Conservation (phyloP, 2,888 invertebrate genomes). For the Pristionchus exspectatus region DNA sequence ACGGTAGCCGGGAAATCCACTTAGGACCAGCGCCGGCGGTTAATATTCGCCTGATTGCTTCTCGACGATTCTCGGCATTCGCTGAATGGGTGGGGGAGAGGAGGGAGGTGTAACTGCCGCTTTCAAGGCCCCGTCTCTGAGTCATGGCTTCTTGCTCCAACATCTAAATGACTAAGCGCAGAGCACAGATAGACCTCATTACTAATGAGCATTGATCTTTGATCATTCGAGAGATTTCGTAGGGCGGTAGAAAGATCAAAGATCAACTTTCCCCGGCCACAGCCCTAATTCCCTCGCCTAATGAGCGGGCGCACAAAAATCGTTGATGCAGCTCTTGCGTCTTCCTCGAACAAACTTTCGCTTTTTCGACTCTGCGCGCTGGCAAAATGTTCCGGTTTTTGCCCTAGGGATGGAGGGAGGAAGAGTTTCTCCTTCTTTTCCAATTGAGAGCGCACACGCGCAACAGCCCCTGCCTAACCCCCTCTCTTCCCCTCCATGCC, state of each 20-base stretch:
- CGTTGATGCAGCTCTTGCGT: conserved; percentile 35
- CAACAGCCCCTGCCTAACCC: not conserved
- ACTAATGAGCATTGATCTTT: not conserved
- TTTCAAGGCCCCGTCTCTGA: not conserved
- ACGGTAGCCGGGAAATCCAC: conserved; percentile 32
- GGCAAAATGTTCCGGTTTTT: conserved; percentile 47
- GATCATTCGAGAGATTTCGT: not conserved
- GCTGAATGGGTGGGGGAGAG: not conserved
- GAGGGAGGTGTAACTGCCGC: not conserved
- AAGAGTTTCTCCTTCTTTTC: conserved; percentile 8
- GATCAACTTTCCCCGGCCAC: not conserved
- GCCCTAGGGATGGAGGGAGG: conserved; percentile 5
- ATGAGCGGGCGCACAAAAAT: not conserved
- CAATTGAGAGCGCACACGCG: conserved; percentile 11
- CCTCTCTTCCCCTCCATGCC: not conserved
- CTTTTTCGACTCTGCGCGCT: conserved; percentile 7
- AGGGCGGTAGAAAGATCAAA: not conserved
- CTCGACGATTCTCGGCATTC: conserved; percentile 21
- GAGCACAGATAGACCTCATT: too few species aligned
- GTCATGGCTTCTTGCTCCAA: not conserved
- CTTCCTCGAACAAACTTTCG: conserved; percentile 44
- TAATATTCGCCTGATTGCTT: conserved; percentile 23
- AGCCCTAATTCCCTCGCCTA: not conserved
- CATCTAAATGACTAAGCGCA: not conserved
- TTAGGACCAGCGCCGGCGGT: not conserved